Evolutionary conservation across 2,113 vertebrate genomes (phyloP).

Genomic region (Calidris pygmaea): DNA sequence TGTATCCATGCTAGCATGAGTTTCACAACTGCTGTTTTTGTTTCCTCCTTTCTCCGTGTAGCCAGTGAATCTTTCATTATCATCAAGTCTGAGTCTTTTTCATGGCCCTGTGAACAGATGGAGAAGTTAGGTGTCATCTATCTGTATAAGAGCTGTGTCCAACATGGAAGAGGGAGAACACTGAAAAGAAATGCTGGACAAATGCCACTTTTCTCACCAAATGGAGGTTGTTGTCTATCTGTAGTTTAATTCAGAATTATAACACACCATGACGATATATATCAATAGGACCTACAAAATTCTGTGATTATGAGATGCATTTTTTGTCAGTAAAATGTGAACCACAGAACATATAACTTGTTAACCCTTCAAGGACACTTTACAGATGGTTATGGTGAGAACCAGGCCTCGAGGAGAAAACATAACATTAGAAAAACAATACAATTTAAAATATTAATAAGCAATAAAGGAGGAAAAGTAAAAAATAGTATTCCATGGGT

Average conservation of each 20-base stretch:
- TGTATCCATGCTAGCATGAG: background rate
- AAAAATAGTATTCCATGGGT: background rate
- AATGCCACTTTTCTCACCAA: background rate
- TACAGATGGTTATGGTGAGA: background rate
- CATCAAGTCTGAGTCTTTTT: background rate
- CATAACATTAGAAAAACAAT: background rate
- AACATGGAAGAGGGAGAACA: background rate
- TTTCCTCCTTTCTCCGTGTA: background rate
- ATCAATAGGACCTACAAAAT: background rate
- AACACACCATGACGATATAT: background rate
- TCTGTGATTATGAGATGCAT: background rate
- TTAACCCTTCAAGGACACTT: background rate
- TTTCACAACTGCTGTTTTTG: background rate
- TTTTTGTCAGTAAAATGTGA: background rate
- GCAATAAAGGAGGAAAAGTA: background rate
- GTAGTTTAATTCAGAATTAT: background rate
- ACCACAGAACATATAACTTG: background rate
- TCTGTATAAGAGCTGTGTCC: background rate
- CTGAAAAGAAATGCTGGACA: background rate
- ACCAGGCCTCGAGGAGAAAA: background rate
- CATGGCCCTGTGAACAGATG: background rate
- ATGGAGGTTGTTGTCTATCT: background rate
- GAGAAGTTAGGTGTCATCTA: background rate
- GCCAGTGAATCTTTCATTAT: background rate
- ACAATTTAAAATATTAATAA: background rate